Conservation (phyloP, 2,797 vertebrate species). For the Gorsachius magnificus region DNA sequence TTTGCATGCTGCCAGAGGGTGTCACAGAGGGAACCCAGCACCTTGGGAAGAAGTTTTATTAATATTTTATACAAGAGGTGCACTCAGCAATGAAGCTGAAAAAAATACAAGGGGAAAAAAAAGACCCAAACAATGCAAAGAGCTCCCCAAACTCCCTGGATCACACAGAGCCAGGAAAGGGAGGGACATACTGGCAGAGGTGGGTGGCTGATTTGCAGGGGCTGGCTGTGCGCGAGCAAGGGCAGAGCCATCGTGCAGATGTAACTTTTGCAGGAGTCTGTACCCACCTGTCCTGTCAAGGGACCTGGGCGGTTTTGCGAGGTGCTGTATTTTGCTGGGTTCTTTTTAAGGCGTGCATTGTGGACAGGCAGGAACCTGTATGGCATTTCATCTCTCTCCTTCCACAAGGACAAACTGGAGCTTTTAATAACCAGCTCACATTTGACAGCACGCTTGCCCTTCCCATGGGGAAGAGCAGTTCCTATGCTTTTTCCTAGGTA, state of each 20-base stretch:
- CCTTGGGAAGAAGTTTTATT: not conserved
- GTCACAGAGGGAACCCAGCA: not conserved
- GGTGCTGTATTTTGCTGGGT: not conserved
- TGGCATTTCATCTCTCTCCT: not conserved
- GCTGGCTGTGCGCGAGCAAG: not conserved
- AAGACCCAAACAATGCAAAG: not conserved
- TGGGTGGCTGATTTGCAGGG: not conserved
- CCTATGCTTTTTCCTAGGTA: not conserved
- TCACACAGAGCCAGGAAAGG: not conserved
- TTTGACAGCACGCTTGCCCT: not conserved
- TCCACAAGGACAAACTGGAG: not conserved
- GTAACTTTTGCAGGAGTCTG: not conserved
- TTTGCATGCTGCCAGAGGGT: slow-evolving; percentile 17
- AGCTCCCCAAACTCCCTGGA: not conserved
- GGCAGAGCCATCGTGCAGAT: not conserved
- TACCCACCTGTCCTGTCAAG: not conserved
- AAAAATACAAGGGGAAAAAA: not conserved
- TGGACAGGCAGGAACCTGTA: not conserved
- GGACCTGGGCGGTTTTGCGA: not conserved
- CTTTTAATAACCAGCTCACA: not conserved
- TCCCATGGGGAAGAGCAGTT: not conserved
- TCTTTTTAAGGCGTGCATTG: not conserved
- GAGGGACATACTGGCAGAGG: not conserved
- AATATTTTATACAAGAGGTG: not conserved
- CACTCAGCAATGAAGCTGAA: not conserved